phyloP scores from a whole-genome alignment of 2,113 vertebrate species.

The Sylvia atricapilla region DNA sequence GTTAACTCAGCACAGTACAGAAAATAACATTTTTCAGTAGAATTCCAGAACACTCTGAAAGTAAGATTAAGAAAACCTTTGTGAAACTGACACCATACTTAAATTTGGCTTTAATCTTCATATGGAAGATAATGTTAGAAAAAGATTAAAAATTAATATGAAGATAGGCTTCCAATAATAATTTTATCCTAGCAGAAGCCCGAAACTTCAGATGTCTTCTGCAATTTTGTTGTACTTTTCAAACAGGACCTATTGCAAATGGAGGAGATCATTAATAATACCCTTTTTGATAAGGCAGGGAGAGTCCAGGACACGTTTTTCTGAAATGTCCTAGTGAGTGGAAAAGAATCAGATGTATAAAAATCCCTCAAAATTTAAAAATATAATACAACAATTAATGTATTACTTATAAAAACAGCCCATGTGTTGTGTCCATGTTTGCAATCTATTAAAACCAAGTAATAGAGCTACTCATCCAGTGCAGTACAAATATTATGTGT shows the following conservation, averaged over 20 bases:
- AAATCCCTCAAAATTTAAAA: background rate
- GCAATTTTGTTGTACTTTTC: background rate
- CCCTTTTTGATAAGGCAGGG: background rate
- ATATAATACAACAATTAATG: background rate
- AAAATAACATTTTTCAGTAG: background rate
- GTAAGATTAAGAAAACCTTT: background rate
- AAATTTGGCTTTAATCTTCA: slow-evolving; percentile 31
- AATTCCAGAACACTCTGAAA: slow-evolving; percentile 1
- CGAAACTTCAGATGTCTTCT: background rate
- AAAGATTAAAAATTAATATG: slow-evolving; percentile 25
- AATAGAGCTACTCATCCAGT: background rate
- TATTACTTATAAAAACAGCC: background rate
- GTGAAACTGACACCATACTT: background rate
- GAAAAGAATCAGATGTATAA: background rate
- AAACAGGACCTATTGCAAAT: background rate
- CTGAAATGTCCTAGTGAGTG: background rate
- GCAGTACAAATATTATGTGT: background rate
- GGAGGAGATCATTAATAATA: background rate
- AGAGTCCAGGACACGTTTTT: background rate
- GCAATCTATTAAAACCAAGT: background rate
- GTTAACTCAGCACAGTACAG: background rate
- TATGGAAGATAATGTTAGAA: slow-evolving; percentile 3
- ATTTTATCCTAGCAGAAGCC: slow-evolving; percentile 6
- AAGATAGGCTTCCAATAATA: background rate
- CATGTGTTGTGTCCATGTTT: background rate